Conservation (phyloP, 2,888 invertebrate species). For the Pollenia angustigena region DNA sequence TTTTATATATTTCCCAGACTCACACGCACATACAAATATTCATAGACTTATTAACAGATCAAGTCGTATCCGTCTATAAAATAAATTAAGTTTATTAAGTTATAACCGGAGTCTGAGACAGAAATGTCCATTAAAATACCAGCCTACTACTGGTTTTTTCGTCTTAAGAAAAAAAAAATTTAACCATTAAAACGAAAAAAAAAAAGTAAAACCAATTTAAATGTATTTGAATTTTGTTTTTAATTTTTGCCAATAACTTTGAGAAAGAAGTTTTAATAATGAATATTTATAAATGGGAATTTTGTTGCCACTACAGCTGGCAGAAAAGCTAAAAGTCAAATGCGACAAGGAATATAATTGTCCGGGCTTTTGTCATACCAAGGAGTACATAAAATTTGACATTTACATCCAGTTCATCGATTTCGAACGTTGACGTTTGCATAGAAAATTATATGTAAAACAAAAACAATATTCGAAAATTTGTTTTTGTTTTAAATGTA, state of each 20-base stretch:
- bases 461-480: too few relatives aligned
- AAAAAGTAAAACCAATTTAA: conserved; percentile 29
- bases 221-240: conserved; percentile 9
- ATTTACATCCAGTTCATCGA: too few relatives aligned
- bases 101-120: conserved; percentile 31
- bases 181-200: conserved; percentile 35
- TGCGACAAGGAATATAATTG: not conserved
- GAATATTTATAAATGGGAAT: conserved; percentile 31
- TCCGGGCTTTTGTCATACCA: too few relatives aligned
- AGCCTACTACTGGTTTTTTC: conserved; percentile 65
- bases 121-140: conserved; percentile 57
- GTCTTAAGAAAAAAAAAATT: not conserved
- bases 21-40: not conserved
- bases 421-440: too few relatives aligned
- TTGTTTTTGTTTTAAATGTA: too few relatives aligned
- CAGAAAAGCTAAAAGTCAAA: not conserved
- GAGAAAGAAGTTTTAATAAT: conserved; percentile 11
- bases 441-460: too few relatives aligned
- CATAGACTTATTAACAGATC: not conserved
- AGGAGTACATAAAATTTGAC: too few relatives aligned
- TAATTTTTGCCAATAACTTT: conserved; percentile 56
- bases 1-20: not conserved
- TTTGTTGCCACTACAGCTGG: not conserved
- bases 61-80: not conserved
- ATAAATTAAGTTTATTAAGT: conserved; percentile 52